Conservation (phyloP, 1,140 invertebrate species). For the Luehdorfia chinensis region DNA sequence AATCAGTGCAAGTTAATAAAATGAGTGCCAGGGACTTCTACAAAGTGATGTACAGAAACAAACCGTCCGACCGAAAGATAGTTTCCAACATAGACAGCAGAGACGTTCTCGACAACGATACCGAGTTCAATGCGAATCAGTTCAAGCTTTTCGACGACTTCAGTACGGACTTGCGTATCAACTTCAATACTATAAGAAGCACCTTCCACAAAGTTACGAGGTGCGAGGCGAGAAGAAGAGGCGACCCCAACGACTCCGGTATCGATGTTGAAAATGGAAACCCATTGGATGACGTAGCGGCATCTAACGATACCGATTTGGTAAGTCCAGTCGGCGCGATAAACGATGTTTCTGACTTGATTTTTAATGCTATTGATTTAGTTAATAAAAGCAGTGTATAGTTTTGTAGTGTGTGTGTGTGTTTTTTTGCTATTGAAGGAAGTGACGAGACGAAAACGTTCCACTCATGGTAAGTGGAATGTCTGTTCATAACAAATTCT, state of each 20-base stretch:
- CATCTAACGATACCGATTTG: slow-evolving; percentile 59
- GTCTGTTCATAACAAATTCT: too few relatives aligned
- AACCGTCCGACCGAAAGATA: slow-evolving; percentile 33
- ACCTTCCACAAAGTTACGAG: slow-evolving; percentile 49
- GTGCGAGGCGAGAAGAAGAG: slow-evolving; percentile 41
- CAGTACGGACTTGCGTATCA: slow-evolving; percentile 56
- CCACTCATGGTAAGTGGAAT: too few relatives aligned
- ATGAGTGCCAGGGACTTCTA: slow-evolving; percentile 66
- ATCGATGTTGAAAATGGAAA: slow-evolving; percentile 70
- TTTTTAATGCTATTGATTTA: background rate
- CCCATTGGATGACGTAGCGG: slow-evolving; percentile 43
- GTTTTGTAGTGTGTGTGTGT: background rate
- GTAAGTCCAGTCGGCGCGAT: slow-evolving; percentile 53
- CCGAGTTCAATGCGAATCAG: slow-evolving; percentile 68
- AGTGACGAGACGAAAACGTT: too few relatives aligned
- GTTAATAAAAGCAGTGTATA: background rate
- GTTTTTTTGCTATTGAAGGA: too few relatives aligned
- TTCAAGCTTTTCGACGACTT: slow-evolving; percentile 71
- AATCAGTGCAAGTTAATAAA: slow-evolving; percentile 27
- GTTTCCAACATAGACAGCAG: slow-evolving; percentile 25
- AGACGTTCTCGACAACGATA: slow-evolving; percentile 62
- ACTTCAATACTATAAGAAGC: slow-evolving; percentile 55
- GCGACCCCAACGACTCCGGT: slow-evolving; percentile 64
- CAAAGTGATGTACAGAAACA: slow-evolving; percentile 55
- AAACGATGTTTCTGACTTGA: background rate